phyloP scores from a whole-genome alignment of 2,113 vertebrate species.

The Tursiops truncatus region DNA sequence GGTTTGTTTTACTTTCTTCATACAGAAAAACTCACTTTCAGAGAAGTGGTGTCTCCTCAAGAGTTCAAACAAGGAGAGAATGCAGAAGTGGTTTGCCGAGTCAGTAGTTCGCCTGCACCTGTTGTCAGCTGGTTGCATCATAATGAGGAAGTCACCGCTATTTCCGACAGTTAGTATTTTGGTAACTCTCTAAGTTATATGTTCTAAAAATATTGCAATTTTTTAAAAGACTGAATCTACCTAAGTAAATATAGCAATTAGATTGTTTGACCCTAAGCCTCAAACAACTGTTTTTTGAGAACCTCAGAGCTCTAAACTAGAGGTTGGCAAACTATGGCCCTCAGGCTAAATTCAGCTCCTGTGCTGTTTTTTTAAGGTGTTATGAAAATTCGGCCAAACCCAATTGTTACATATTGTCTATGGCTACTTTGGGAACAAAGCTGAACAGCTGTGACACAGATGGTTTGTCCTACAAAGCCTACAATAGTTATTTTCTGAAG shows the following conservation, averaged over 20 bases:
- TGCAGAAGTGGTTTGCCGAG: constrained; percentile 94
- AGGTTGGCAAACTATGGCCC: background rate
- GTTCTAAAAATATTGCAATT: constrained; percentile 58
- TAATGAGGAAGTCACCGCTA: constrained; percentile 91
- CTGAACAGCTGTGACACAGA: background rate
- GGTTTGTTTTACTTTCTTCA: constrained; percentile 41
- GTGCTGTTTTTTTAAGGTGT: background rate
- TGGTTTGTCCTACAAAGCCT: background rate
- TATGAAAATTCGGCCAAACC: background rate
- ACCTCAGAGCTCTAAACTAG: background rate
- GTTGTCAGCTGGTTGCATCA: constrained; percentile 96
- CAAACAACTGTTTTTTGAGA: background rate
- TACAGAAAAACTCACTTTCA: constrained; percentile 96
- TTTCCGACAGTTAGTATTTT: constrained; percentile 95
- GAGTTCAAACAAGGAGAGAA: constrained; percentile 95
- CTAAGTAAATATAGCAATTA: background rate
- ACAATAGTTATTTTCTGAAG: background rate
- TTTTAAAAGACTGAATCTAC: background rate
- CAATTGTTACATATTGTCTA: fast-evolving
- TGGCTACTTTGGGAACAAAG: background rate
- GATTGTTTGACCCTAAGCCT: background rate
- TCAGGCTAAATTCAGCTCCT: background rate
- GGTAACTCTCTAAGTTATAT: constrained; percentile 87
- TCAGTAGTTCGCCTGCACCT: constrained; percentile 96
- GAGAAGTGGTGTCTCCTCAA: constrained; percentile 92